Evolutionary conservation across 2,797 vertebrate species (phyloP).

Genomic region (Apogon hyalosoma): DNA sequence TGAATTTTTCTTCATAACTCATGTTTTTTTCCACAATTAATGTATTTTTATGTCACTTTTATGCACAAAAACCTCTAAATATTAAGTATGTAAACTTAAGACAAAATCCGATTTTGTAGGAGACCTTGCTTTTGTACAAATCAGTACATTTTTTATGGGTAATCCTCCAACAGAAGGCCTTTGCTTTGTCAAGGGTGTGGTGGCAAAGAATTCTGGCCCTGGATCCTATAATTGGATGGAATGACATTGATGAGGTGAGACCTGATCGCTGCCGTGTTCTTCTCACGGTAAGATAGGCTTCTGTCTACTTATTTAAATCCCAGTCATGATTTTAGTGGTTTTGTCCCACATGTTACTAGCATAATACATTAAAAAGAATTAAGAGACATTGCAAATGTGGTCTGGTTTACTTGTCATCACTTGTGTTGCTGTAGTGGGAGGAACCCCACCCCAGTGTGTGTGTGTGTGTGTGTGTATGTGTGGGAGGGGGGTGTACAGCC

Average conservation of each 20-base stretch:
- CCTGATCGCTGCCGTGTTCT: conserved; percentile 55
- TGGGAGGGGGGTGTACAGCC: neutral
- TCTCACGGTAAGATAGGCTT: conserved; percentile 45
- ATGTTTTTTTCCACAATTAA: no score
- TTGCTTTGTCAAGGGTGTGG: conserved; percentile 45
- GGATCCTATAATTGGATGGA: conserved; percentile 59
- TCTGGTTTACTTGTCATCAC: conserved; percentile 50
- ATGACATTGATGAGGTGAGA: conserved; percentile 72
- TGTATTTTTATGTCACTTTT: no score
- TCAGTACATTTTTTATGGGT: conserved; percentile 4
- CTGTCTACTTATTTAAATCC: conserved; percentile 27
- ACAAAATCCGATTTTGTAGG: neutral
- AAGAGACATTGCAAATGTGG: conserved; percentile 36
- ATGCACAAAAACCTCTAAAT: no score
- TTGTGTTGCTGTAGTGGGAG: conserved; percentile 24
- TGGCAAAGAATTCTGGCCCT: conserved; percentile 41
- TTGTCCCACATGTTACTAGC: conserved; percentile 10
- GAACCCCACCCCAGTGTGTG: conserved; percentile 14
- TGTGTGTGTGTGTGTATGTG: no score
- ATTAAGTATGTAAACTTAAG: no score
- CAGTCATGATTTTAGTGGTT: conserved; percentile 7
- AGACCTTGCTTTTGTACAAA: neutral
- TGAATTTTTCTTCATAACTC: no score
- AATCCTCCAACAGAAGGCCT: conserved; percentile 21
- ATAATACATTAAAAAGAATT: conserved; percentile 41